These are phyloP conservation scores for Lytechinus variegatus DNA, from an alignment of 35 echinoderm and acorn worm genomes.

Conservation along the genomic window DNA sequence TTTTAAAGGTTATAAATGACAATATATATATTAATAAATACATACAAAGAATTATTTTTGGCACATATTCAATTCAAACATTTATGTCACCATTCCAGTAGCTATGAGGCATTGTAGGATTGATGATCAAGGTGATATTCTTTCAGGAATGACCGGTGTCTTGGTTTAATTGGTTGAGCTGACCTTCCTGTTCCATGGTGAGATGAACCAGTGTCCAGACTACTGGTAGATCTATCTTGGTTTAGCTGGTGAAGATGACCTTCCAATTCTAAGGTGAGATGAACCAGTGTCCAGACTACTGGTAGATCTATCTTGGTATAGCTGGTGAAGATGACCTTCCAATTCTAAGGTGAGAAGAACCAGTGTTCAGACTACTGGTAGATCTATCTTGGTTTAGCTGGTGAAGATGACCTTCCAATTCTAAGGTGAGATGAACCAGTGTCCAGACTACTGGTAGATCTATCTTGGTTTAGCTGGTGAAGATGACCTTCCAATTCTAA, in stretches of 20 bases:
- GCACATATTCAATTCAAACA: no score
- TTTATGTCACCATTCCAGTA: no score
- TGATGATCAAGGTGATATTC: no score
- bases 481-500: neutral
- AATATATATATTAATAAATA: no score
- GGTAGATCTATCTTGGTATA: slow-evolving; percentile 21
- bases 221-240: slow-evolving; percentile 5
- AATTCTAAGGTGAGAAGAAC: neutral
- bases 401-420: neutral
- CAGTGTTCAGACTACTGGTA: neutral
- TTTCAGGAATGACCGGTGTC: neutral
- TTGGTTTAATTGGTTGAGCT: neutral
- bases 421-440: neutral
- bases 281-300: neutral
- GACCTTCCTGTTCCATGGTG: neutral
- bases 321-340: slow-evolving; percentile 17
- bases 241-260: slow-evolving; percentile 20
- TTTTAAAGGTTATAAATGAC: no score
- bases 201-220: neutral
- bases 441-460: slow-evolving; percentile 8
- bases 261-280: neutral
- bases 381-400: slow-evolving; percentile 28
- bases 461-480: slow-evolving; percentile 35
- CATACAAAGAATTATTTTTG: no score
- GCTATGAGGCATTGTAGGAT: no score